Conservation (phyloP, 2,888 invertebrate species). For the Meloe dianella region DNA sequence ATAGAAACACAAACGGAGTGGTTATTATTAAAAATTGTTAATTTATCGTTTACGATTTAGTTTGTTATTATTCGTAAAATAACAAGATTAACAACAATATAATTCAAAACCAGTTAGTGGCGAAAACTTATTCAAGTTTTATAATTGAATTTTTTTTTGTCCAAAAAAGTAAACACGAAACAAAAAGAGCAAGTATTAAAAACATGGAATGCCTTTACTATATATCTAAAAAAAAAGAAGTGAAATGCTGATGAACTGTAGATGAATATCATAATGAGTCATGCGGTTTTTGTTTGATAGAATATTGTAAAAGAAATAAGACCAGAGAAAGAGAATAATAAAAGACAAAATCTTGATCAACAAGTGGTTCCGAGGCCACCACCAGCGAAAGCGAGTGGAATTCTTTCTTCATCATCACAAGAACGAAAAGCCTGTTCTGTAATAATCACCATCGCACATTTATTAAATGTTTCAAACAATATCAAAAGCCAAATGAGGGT, state of each 20-base stretch:
- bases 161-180: neutral
- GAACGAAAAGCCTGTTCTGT: neutral
- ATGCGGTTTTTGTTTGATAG: neutral
- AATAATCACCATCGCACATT: neutral
- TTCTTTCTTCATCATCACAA: conserved; percentile 1
- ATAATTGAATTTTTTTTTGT: neutral
- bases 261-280: neutral
- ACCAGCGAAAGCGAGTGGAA: conserved; percentile 12
- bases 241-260: neutral
- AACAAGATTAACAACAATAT: neutral
- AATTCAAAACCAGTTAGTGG: neutral
- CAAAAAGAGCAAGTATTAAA: neutral
- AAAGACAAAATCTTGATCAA: conserved; percentile 8
- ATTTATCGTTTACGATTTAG: neutral
- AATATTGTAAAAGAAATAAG: neutral
- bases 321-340: neutral
- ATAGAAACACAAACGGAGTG: neutral
- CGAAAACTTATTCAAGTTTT: neutral
- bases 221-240: too few relatives aligned
- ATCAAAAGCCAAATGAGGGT: neutral
- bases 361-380: conserved; percentile 13
- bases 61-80: neutral
- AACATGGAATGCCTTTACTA: neutral
- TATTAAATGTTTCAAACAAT: neutral
- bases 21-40: neutral